phyloP scores from a whole-genome alignment of 2,113 vertebrate species.

The Rhabdornis inornatus region DNA sequence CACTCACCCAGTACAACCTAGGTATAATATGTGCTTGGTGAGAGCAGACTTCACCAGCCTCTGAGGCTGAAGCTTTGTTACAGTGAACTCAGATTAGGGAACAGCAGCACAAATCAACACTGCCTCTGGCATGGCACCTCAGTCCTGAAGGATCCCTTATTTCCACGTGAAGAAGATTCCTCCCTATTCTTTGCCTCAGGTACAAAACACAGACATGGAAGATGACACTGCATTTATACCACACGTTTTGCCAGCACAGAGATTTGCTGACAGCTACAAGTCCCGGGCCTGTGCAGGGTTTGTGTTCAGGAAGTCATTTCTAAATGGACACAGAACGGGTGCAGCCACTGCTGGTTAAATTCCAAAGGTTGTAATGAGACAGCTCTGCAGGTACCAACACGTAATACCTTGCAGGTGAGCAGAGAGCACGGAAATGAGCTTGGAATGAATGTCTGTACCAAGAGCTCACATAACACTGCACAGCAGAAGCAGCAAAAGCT shows the following conservation, averaged over 20 bases:
- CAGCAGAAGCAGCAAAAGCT: not conserved
- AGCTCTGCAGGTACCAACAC: not conserved
- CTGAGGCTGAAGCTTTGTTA: not conserved
- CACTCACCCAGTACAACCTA: accelerated
- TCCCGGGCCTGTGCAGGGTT: not conserved
- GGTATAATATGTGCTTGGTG: accelerated
- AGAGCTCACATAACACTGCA: not conserved
- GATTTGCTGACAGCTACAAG: not conserved
- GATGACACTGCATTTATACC: not conserved
- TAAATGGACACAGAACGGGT: not conserved
- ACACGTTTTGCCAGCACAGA: not conserved
- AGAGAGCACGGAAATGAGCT: not conserved
- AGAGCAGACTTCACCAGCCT: not conserved
- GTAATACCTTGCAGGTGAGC: not conserved
- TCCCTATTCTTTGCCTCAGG: not conserved
- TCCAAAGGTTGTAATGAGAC: not conserved
- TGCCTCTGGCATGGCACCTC: not conserved
- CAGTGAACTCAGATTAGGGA: not conserved
- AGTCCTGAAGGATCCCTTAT: not conserved
- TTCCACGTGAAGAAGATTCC: not conserved
- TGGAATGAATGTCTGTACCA: not conserved
- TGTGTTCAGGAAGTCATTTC: not conserved
- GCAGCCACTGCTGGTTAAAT: not conserved
- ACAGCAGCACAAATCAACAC: not conserved
- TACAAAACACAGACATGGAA: not conserved